phyloP scores from a whole-genome alignment of 2,888 invertebrate species.

The Aspidiotus rigidus region DNA sequence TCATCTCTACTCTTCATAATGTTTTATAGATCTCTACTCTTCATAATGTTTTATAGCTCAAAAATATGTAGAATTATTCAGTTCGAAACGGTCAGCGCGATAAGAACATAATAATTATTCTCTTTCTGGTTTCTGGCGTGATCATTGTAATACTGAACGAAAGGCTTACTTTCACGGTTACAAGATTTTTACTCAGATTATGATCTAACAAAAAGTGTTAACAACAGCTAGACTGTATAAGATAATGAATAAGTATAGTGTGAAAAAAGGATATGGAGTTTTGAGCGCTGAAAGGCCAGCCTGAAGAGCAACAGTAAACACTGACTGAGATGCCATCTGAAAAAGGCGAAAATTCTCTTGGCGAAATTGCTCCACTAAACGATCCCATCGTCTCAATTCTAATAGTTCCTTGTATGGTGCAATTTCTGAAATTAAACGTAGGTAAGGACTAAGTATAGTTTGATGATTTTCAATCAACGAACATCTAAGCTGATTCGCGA shows the following conservation, averaged over 20 bases:
- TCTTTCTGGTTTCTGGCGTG: no score
- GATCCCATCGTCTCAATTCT: slow-evolving; percentile 58
- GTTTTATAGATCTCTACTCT: no score
- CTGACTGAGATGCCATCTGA: slow-evolving; percentile 82
- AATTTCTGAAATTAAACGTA: slow-evolving; percentile 38
- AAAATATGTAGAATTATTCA: no score
- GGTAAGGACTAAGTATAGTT: background rate
- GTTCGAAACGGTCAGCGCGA: no score
- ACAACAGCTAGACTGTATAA: no score
- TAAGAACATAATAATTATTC: no score
- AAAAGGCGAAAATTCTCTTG: slow-evolving; percentile 89
- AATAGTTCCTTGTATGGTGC: slow-evolving; percentile 47
- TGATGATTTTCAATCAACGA: background rate
- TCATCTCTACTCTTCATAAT: no score
- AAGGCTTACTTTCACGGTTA: no score
- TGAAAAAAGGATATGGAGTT: slow-evolving; percentile 65
- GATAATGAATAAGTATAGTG: background rate
- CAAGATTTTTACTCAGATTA: no score
- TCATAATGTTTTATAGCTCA: no score
- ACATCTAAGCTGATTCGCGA: background rate
- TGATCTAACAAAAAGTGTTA: no score
- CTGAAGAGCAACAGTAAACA: slow-evolving; percentile 83
- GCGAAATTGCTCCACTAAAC: slow-evolving; percentile 80
- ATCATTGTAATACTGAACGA: no score
- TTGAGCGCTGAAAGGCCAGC: slow-evolving; percentile 91